phyloP scores from a whole-genome alignment of 1,140 invertebrate species.

The Drosophila arawakana region DNA sequence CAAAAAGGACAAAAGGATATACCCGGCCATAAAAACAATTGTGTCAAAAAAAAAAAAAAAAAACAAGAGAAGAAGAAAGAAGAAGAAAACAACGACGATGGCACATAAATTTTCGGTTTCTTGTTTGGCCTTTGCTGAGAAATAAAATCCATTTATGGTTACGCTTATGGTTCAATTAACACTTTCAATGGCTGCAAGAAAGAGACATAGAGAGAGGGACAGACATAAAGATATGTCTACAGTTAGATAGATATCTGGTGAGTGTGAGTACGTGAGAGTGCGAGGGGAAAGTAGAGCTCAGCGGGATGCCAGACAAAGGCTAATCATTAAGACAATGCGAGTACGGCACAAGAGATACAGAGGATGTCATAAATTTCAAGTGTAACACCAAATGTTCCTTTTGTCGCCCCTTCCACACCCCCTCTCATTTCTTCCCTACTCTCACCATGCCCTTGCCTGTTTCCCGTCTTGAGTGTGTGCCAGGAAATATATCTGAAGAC shows the following conservation, averaged over 20 bases:
- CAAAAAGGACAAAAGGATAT: constrained; percentile 54
- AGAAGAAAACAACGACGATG: constrained; percentile 15
- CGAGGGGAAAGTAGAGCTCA: constrained; percentile 65
- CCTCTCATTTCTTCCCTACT: not conserved
- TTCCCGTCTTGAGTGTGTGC: constrained; percentile 29
- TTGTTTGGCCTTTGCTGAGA: constrained; percentile 69
- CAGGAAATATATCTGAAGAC: constrained; percentile 43
- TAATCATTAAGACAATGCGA: constrained; percentile 72
- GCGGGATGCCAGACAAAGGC: constrained; percentile 66
- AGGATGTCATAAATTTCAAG: constrained; percentile 82
- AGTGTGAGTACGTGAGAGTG: constrained; percentile 39
- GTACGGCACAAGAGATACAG: constrained; percentile 43
- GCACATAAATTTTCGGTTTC: constrained; percentile 72
- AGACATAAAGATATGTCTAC: constrained; percentile 11
- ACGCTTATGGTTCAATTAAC: constrained; percentile 84
- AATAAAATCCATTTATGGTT: constrained; percentile 83
- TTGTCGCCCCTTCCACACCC: not conserved
- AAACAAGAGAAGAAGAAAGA: not conserved
- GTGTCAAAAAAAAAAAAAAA: constrained; percentile 5
- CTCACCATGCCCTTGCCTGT: not conserved
- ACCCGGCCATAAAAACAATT: constrained; percentile 68
- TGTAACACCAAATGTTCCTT: constrained; percentile 71
- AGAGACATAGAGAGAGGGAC: constrained; percentile 32
- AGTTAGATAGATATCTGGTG: constrained; percentile 48
- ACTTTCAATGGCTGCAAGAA: constrained; percentile 67